phyloP scores from a whole-genome alignment of 1,140 invertebrate genomes.

The Eriosoma lanigerum region DNA sequence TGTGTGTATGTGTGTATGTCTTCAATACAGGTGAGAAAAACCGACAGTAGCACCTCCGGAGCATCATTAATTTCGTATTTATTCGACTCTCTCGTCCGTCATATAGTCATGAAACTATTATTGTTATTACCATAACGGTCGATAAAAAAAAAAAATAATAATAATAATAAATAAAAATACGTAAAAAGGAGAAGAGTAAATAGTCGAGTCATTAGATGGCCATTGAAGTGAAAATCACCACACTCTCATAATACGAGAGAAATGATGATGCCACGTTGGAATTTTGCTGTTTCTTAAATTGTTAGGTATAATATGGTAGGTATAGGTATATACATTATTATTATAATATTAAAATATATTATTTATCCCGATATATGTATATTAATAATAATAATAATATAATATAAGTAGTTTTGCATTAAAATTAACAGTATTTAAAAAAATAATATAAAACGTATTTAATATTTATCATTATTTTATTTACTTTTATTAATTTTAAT shows the following conservation, averaged over 20 bases:
- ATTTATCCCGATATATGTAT: too few relatives aligned
- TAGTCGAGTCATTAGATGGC: conserved; percentile 48
- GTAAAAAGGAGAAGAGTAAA: conserved; percentile 20
- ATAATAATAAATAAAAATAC: conserved; percentile 15
- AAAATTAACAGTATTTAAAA: background rate
- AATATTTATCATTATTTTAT: too few relatives aligned
- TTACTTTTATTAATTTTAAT: too few relatives aligned
- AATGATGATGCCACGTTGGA: background rate
- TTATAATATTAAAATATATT: too few relatives aligned
- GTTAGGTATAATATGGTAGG: too few relatives aligned
- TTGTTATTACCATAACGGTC: conserved; percentile 46
- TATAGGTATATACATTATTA: too few relatives aligned
- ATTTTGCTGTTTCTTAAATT: background rate
- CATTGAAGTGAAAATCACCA: conserved; percentile 46
- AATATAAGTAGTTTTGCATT: too few relatives aligned
- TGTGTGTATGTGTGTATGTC: conserved; percentile 17
- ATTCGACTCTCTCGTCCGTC: conserved; percentile 38
- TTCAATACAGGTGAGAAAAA: conserved; percentile 49
- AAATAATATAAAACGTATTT: too few relatives aligned
- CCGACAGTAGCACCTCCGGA: conserved; percentile 47
- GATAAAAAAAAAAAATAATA: conserved; percentile 40
- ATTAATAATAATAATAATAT: too few relatives aligned
- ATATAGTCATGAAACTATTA: conserved; percentile 19
- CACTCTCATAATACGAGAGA: conserved; percentile 33
- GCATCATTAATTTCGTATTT: conserved; percentile 51